phyloP scores from a whole-genome alignment of 2,888 invertebrate species.

The Automeris io region DNA sequence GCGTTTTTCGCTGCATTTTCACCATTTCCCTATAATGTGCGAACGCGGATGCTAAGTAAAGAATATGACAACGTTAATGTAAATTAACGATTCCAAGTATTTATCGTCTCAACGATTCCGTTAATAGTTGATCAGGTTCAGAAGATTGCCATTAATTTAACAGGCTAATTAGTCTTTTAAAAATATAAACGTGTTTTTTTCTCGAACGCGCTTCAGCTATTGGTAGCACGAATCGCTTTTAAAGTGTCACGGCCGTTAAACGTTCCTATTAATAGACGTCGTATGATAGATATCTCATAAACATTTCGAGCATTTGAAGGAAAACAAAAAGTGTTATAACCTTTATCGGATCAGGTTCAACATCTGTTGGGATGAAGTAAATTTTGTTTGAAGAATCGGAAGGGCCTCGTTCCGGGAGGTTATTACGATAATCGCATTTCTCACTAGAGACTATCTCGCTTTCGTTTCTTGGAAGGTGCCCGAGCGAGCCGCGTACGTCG shows the following conservation, averaged over 20 bases:
- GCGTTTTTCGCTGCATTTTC: constrained; percentile 5
- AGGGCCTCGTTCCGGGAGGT: constrained; percentile 61
- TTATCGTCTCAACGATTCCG: neutral
- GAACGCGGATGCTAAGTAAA: neutral
- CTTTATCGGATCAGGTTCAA: neutral
- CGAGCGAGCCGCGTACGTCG: constrained; percentile 25
- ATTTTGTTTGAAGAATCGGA: constrained; percentile 52
- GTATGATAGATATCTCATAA: neutral
- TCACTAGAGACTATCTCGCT: constrained; percentile 65
- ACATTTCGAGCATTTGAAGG: neutral
- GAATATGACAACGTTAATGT: neutral
- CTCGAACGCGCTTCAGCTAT: neutral
- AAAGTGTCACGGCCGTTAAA: neutral
- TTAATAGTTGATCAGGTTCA: too few species aligned
- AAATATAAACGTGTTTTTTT: neutral
- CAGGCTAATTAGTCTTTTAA: neutral
- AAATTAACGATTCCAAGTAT: neutral
- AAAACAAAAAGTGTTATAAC: neutral
- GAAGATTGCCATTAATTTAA: neutral
- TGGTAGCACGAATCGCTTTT: neutral
- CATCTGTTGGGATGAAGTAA: constrained; percentile 15
- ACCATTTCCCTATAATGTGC: constrained; percentile 1
- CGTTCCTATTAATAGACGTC: neutral
- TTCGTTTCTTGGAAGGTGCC: constrained; percentile 68
- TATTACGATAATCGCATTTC: constrained; percentile 72